Evolutionary conservation across 2,888 invertebrate genomes (phyloP).

Genomic region (Galeopsomyia nigrocyanea): DNA sequence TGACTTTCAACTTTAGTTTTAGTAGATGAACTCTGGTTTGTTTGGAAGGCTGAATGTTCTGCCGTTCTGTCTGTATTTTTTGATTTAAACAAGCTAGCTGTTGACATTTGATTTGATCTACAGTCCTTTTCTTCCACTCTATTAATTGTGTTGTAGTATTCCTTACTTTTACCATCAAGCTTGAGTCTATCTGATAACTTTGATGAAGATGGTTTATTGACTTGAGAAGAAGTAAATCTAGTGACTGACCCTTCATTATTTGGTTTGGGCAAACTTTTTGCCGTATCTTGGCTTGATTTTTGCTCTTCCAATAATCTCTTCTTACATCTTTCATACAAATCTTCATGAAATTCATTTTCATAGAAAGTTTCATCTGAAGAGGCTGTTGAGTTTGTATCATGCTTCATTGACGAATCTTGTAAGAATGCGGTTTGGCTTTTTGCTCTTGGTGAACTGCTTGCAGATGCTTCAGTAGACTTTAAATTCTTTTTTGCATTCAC

Average conservation of each 20-base stretch:
- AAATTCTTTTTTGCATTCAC: constrained; percentile 22
- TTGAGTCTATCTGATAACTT: no score
- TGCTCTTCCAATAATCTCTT: no score
- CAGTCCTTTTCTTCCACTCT: constrained; percentile 12
- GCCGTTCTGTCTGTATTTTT: not conserved
- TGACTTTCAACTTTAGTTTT: constrained; percentile 8
- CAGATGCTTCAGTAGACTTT: constrained; percentile 13
- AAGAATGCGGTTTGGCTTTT: not conserved
- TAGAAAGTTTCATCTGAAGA: no score
- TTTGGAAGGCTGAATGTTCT: not conserved
- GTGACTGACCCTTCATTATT: no score
- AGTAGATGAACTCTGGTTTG: not conserved
- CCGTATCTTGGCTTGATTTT: no score
- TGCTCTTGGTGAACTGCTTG: constrained; percentile 11
- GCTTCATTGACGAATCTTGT: not conserved
- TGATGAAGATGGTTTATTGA: no score
- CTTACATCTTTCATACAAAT: no score
- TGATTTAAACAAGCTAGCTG: constrained; percentile 18
- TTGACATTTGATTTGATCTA: constrained; percentile 17
- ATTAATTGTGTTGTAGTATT: constrained; percentile 36
- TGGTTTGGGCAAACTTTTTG: no score
- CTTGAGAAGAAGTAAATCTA: no score
- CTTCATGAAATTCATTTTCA: no score
- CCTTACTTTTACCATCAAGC: not conserved
- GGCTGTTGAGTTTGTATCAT: not conserved